These are phyloP conservation scores for Sinotaia quadrata DNA, from an alignment of 2,888 invertebrate genomes.

Conservation along the genomic window DNA sequence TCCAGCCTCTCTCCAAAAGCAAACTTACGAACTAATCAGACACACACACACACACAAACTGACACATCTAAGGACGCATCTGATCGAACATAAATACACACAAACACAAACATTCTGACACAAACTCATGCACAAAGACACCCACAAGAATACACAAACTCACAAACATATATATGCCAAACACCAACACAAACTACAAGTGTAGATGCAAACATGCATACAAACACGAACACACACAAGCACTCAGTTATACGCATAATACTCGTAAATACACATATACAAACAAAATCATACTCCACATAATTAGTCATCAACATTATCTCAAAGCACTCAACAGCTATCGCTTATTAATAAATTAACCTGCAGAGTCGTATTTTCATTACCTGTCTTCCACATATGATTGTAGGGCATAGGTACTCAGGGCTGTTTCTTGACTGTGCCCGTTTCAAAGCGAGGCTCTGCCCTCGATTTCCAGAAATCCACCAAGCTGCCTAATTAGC, in stretches of 20 bases:
- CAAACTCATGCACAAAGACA: conserved; percentile 5
- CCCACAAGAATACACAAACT: neutral
- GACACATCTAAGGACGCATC: neutral
- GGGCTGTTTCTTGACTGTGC: too few relatives aligned
- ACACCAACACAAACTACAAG: neutral
- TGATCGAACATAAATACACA: neutral
- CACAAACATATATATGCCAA: neutral
- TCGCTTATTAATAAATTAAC: too few relatives aligned
- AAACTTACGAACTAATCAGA: neutral
- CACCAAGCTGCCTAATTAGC: too few relatives aligned
- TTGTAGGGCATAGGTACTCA: too few relatives aligned
- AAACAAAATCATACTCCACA: neutral
- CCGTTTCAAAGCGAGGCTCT: too few relatives aligned
- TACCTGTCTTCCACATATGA: too few relatives aligned
- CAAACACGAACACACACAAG: neutral
- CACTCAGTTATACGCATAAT: neutral
- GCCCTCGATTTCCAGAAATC: too few relatives aligned
- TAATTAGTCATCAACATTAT: too few relatives aligned
- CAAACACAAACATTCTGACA: conserved; percentile 7
- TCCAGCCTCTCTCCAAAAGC: too few relatives aligned
- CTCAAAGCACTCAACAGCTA: too few relatives aligned
- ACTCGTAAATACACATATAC: neutral
- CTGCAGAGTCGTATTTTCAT: too few relatives aligned
- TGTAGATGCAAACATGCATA: too few relatives aligned
- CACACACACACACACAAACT: conserved; percentile 9